Evolutionary conservation across 2,888 invertebrate genomes (phyloP).

Genomic region (Argynnis bischoffii): DNA sequence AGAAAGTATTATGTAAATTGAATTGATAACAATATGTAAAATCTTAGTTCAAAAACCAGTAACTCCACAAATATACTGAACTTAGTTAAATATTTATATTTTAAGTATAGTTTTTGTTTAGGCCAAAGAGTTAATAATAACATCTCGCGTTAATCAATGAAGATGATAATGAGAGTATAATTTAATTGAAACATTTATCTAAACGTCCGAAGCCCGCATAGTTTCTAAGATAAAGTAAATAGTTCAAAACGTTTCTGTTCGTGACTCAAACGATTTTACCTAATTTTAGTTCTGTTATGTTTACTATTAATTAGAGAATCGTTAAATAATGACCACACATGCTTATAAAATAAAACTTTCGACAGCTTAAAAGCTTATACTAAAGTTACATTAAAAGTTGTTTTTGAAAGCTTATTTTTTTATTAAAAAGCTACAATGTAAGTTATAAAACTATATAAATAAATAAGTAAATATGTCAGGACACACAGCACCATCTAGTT

Average conservation of each 20-base stretch:
- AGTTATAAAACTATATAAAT: neutral
- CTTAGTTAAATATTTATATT: no score
- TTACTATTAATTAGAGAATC: conserved; percentile 22
- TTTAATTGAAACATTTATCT: conserved; percentile 18
- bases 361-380: neutral
- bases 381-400: neutral
- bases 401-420: no score
- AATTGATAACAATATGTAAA: no score
- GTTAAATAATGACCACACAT: conserved; percentile 10
- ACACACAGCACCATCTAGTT: no score
- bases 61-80: no score
- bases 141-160: conserved; percentile 3
- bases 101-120: no score
- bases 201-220: conserved; percentile 29
- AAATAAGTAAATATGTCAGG: no score
- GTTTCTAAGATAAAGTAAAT: conserved; percentile 28
- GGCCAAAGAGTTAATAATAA: no score
- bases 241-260: conserved; percentile 25
- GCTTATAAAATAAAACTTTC: conserved; percentile 6
- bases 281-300: conserved; percentile 29
- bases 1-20: no score
- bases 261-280: conserved; percentile 33
- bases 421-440: neutral
- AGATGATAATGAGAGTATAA: conserved; percentile 6
- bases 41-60: no score